A percentile compares a stretch with the other conserved stretches of the same genome.
Evolutionary conservation across 2,113 vertebrate genomes (phyloP).

Genomic region (Spea multiplicata): DNA sequence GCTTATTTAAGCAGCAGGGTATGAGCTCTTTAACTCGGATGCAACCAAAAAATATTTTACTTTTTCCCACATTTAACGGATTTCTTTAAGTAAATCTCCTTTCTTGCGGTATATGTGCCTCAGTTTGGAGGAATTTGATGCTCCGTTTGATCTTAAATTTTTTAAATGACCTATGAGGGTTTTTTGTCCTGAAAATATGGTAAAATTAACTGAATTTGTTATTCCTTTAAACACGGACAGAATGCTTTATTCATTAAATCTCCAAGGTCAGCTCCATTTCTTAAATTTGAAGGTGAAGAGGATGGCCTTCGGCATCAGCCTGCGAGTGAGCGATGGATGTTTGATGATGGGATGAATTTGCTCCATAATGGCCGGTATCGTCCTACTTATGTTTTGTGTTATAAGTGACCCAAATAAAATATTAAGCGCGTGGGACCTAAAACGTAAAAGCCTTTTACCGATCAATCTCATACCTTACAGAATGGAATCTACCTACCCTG

Average conservation of each 20-base stretch:
- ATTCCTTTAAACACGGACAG: background rate
- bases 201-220: background rate
- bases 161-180: background rate
- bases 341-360: background rate
- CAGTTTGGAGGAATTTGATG: background rate
- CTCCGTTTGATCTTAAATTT: background rate
- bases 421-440: conserved; percentile 14
- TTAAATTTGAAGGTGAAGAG: conserved; percentile 1
- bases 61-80: too few species aligned
- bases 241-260: conserved; percentile 25
- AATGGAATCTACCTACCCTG: too few species aligned
- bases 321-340: background rate
- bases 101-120: too few species aligned
- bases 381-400: conserved; percentile 31
- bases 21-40: too few species aligned
- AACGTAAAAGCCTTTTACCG: conserved; percentile 25
- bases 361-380: background rate
- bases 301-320: background rate
- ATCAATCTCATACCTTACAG: too few species aligned
- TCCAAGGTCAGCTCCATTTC: conserved; percentile 30
- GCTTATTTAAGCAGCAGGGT: too few species aligned
- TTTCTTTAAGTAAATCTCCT: too few species aligned
- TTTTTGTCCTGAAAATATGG: background rate
- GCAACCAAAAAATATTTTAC: too few species aligned
- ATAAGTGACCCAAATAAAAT: conserved; percentile 27